Percentiles rank a stretch among this genome's conserved stretches.
These are phyloP conservation scores for Bufotes viridis DNA, from an alignment of 2,797 vertebrate genomes.

Conservation along the genomic window DNA sequence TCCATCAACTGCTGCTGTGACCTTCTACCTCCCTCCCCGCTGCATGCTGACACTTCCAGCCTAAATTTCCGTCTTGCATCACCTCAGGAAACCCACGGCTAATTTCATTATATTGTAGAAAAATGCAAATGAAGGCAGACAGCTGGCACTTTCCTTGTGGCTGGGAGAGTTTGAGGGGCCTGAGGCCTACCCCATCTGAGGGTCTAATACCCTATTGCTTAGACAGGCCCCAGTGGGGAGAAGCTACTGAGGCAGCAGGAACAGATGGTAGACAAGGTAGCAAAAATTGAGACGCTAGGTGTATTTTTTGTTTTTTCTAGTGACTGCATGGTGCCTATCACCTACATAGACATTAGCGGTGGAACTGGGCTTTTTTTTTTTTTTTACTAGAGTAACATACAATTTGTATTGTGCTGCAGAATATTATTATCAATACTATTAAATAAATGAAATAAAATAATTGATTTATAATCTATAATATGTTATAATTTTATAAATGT, in stretches of 20 bases:
- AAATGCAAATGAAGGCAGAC: constrained; percentile 97
- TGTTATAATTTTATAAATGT: too few species aligned
- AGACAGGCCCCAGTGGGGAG: constrained; percentile 83
- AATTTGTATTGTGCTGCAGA: background rate
- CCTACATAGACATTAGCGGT: constrained; percentile 67
- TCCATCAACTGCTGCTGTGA: constrained; percentile 70
- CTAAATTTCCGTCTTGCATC: constrained; percentile 83
- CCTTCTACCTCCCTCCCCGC: constrained; percentile 77
- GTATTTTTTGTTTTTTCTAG: constrained; percentile 66
- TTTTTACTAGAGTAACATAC: background rate
- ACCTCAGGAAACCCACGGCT: constrained; percentile 97
- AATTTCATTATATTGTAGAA: constrained; percentile 96
- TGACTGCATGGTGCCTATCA: constrained; percentile 72
- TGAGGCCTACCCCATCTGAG: constrained; percentile 83
- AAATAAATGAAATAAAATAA: too few species aligned
- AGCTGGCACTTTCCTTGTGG: constrained; percentile 90
- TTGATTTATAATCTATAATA: too few species aligned
- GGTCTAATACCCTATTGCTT: constrained; percentile 79
- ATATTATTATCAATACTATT: too few species aligned
- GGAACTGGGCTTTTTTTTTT: background rate
- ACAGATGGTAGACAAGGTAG: constrained; percentile 84
- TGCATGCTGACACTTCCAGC: constrained; percentile 79
- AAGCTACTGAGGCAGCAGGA: constrained; percentile 79
- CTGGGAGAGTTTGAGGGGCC: constrained; percentile 88
- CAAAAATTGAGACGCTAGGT: constrained; percentile 70